Evolutionary conservation across 2,797 vertebrate genomes (phyloP).

Genomic region (Ctenopoma multispine): DNA sequence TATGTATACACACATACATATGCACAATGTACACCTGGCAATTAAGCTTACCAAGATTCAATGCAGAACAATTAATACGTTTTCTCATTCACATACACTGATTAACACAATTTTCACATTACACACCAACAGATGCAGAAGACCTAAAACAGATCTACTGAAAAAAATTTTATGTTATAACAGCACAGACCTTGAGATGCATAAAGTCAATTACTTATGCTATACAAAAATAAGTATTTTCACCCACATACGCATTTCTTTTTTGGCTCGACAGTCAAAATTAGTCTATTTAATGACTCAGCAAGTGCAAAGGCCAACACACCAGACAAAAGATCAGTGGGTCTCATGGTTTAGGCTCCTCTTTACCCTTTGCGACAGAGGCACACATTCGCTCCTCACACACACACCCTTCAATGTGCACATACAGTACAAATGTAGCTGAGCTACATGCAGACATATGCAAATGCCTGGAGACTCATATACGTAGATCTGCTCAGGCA

Average conservation of each 20-base stretch:
- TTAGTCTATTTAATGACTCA: not conserved
- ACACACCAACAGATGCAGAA: not conserved
- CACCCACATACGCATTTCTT: not conserved
- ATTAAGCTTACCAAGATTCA: slow-evolving; percentile 22
- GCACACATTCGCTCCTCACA: no score
- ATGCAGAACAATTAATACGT: slow-evolving; percentile 14
- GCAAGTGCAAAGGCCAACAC: not conserved
- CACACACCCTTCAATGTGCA: not conserved
- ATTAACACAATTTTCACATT: not conserved
- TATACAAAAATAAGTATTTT: not conserved
- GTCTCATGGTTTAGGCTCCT: slow-evolving; percentile 2
- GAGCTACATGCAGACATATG: slow-evolving; percentile 14
- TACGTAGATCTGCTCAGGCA: slow-evolving; percentile 17
- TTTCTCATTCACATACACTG: not conserved
- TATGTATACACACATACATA: not conserved
- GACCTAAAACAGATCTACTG: not conserved
- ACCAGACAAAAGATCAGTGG: not conserved
- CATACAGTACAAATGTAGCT: not conserved
- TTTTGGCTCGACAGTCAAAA: not conserved
- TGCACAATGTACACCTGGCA: not conserved
- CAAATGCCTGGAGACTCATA: slow-evolving; percentile 13
- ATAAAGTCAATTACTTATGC: no score
- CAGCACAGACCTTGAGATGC: no score
- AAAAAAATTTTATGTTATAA: no score
- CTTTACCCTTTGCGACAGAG: slow-evolving; percentile 23